Conservation (phyloP, 2,113 vertebrate genomes). For the Pandion haliaetus region DNA sequence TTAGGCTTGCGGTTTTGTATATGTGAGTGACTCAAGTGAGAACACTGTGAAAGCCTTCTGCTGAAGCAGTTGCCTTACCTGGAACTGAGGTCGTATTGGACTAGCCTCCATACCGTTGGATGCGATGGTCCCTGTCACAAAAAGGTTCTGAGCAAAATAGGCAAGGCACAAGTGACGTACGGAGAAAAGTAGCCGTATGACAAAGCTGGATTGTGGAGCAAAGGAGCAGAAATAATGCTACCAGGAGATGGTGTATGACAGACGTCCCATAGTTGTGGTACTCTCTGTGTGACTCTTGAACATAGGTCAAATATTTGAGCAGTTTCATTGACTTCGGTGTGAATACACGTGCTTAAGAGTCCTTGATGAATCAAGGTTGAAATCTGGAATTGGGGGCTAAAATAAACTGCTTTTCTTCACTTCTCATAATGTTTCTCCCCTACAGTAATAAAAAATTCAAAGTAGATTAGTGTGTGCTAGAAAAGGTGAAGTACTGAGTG, state of each 20-base stretch:
- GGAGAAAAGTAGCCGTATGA: background rate
- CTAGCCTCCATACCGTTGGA: background rate
- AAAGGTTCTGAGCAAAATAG: background rate
- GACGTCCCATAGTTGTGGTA: fast-evolving
- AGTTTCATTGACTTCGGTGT: background rate
- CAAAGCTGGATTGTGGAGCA: background rate
- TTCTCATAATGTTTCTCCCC: background rate
- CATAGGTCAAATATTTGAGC: background rate
- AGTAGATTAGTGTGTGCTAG: background rate
- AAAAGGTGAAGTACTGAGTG: background rate
- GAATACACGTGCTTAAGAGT: background rate
- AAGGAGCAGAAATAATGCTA: background rate
- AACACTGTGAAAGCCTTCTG: background rate
- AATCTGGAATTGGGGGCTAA: background rate
- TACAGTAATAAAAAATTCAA: background rate
- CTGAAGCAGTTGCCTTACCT: background rate
- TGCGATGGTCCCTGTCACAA: background rate
- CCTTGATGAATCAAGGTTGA: background rate
- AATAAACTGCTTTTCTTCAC: background rate
- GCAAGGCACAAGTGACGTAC: fast-evolving
- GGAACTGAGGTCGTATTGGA: background rate
- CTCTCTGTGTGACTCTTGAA: background rate
- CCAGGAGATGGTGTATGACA: background rate
- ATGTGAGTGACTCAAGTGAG: fast-evolving
- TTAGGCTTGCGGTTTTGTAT: background rate